Evolutionary conservation across 2,888 invertebrate species (phyloP).

Genomic region (Minunthozetes semirufus): DNA sequence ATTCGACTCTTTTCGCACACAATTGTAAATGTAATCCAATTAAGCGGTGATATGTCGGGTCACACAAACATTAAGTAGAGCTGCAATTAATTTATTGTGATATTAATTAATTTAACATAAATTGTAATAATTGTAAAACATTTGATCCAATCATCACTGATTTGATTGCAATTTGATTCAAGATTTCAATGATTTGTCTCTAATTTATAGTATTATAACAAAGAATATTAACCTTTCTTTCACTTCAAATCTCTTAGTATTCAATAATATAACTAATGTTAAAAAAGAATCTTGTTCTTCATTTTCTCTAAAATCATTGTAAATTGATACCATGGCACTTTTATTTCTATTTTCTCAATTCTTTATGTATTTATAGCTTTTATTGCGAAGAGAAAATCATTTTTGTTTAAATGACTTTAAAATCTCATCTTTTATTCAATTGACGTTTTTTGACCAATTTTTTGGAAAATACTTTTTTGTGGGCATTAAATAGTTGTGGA

Average conservation of each 20-base stretch:
- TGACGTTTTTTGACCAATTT: too few relatives aligned
- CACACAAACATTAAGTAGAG: conserved; percentile 12
- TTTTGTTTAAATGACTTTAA: not conserved
- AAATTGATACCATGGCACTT: conserved; percentile 9
- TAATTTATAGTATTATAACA: too few relatives aligned
- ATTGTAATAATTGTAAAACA: conserved; percentile 12
- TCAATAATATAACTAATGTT: too few relatives aligned
- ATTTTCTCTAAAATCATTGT: not conserved
- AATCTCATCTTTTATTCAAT: not conserved
- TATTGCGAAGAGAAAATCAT: not conserved
- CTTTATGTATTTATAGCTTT: not conserved
- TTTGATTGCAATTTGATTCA: not conserved
- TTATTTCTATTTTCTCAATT: conserved; percentile 11
- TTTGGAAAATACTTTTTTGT: too few relatives aligned
- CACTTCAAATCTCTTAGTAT: too few relatives aligned
- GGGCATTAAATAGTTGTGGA: too few relatives aligned
- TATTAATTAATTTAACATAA: conserved; percentile 1
- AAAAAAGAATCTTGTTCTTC: too few relatives aligned
- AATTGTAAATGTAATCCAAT: conserved; percentile 25
- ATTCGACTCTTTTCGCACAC: conserved; percentile 25
- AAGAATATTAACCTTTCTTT: too few relatives aligned
- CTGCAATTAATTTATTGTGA: conserved; percentile 32
- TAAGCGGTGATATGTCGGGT: conserved; percentile 29
- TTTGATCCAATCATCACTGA: conserved; percentile 6
- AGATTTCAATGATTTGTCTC: not conserved